Percentiles rank a stretch among this genome's conserved stretches.
These are phyloP conservation scores for Monodelphis domestica DNA, from an alignment of 2,797 vertebrate genomes.

Conservation along the genomic window DNA sequence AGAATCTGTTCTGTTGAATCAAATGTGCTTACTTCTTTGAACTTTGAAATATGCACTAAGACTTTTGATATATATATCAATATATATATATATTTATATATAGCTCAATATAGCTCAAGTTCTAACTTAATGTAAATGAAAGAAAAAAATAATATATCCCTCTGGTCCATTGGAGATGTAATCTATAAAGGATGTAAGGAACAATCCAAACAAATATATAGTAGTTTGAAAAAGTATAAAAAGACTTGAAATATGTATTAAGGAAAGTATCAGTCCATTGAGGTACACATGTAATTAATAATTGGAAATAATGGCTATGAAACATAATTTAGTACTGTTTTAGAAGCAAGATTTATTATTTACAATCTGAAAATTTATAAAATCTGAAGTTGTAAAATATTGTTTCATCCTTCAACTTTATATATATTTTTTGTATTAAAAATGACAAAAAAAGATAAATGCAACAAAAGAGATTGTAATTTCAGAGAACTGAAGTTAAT, in stretches of 20 bases:
- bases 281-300: background rate
- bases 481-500: background rate
- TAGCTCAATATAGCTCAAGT: background rate
- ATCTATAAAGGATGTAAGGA: background rate
- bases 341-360: background rate
- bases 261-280: background rate
- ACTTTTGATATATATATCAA: background rate
- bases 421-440: background rate
- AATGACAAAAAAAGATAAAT: background rate
- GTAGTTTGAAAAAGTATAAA: background rate
- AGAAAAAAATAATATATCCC: background rate
- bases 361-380: background rate
- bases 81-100: no score
- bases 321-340: no score
- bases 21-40: background rate
- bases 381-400: background rate
- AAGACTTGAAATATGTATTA: background rate
- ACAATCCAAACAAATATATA: background rate
- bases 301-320: rapidly evolving
- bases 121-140: background rate
- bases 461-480: background rate
- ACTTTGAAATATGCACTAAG: background rate
- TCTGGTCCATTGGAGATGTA: background rate
- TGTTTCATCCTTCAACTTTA: background rate
- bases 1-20: background rate